phyloP scores from a whole-genome alignment of 2,888 invertebrate genomes.

The Tyria jacobaeae region DNA sequence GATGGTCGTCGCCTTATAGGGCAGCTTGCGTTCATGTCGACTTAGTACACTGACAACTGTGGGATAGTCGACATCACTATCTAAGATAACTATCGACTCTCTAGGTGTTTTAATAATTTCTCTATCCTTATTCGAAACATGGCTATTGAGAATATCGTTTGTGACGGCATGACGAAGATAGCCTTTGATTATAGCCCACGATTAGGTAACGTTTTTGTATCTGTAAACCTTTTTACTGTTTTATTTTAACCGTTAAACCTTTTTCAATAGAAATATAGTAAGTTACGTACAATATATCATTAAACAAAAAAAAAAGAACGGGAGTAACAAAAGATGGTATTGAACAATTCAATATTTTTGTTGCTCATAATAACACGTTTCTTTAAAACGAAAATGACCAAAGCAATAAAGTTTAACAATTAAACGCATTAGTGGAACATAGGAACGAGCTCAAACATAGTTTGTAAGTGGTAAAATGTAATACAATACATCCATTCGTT shows the following conservation, averaged over 20 bases:
- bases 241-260: constrained; percentile 5
- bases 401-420: constrained; percentile 58
- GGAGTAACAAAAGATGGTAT: constrained; percentile 25
- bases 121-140: constrained; percentile 64
- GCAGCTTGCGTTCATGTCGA: constrained; percentile 72
- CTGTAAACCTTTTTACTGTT: not conserved
- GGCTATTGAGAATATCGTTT: constrained; percentile 50
- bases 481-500: constrained; percentile 74
- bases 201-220: constrained; percentile 3
- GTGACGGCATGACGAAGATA: constrained; percentile 31
- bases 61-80: constrained; percentile 76
- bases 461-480: constrained; percentile 66
- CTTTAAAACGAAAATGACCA: constrained; percentile 47
- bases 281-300: not conserved
- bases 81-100: constrained; percentile 73
- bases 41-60: constrained; percentile 79
- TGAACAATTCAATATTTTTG: constrained; percentile 35
- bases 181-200: constrained; percentile 27
- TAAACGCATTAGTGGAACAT: constrained; percentile 62
- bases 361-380: constrained; percentile 49
- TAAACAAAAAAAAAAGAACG: constrained; percentile 24
- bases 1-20: constrained; percentile 76
- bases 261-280: constrained; percentile 20
- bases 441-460: constrained; percentile 60
- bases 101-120: constrained; percentile 78